A percentile compares a stretch with the other conserved stretches of the same genome.
phyloP scores from a whole-genome alignment of 2,113 vertebrate species.

The Odocoileus virginianus region DNA sequence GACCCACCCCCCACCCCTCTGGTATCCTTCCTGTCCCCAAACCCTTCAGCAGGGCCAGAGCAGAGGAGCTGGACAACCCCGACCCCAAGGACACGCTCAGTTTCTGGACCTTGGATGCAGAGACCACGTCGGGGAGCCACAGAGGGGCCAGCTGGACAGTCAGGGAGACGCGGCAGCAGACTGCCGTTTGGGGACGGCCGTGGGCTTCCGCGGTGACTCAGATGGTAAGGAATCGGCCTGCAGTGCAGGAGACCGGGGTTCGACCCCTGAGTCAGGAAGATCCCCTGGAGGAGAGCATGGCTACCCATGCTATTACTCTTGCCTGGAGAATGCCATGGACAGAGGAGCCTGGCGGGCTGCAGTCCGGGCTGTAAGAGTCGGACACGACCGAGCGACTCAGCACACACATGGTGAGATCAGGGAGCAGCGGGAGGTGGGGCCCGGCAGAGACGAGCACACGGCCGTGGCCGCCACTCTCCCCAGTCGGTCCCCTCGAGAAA shows the following conservation, averaged over 20 bases:
- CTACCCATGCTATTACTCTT: neutral
- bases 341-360: neutral
- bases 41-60: neutral
- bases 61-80: neutral
- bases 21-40: too few relatives aligned
- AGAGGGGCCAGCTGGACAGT: neutral
- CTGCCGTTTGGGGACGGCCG: neutral
- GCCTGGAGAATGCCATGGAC: neutral
- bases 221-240: neutral
- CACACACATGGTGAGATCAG: fast-evolving
- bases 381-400: neutral
- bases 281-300: neutral
- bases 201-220: neutral
- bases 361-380: neutral
- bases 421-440: too few relatives aligned
- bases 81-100: neutral
- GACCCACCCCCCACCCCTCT: neutral
- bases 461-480: fast-evolving
- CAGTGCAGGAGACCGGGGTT: neutral
- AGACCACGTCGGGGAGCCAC: fast-evolving
- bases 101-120: neutral
- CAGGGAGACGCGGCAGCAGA: neutral
- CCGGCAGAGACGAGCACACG: neutral
- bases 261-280: neutral
- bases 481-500: neutral